These are phyloP conservation scores for Melipona beecheii DNA, from an alignment of 2,888 invertebrate genomes.

Conservation along the genomic window DNA sequence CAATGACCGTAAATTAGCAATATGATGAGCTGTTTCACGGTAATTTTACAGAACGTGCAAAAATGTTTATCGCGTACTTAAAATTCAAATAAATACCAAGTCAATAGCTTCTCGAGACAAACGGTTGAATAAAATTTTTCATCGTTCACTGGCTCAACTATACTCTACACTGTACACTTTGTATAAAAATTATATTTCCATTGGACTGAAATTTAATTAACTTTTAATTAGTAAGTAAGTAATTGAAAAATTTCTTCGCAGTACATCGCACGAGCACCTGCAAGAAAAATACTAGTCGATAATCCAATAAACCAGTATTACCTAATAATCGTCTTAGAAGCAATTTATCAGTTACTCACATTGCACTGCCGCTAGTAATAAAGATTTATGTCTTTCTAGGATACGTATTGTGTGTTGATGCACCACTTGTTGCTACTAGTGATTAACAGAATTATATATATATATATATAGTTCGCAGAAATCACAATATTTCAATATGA, in stretches of 20 bases:
- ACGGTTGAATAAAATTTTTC: too few relatives aligned
- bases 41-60: neutral
- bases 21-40: neutral
- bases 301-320: neutral
- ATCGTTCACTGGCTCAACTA: too few relatives aligned
- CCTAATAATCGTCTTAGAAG: neutral
- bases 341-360: neutral
- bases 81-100: too few relatives aligned
- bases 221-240: too few relatives aligned
- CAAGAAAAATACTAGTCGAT: neutral
- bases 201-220: too few relatives aligned
- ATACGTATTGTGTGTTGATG: neutral
- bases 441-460: neutral
- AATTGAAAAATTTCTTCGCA: neutral
- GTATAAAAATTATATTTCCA: too few relatives aligned
- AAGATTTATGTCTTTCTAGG: neutral
- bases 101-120: too few relatives aligned
- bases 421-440: neutral
- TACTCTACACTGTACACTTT: too few relatives aligned
- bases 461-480: too few relatives aligned
- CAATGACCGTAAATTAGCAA: neutral
- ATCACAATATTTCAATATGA: neutral
- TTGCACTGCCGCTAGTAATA: neutral
- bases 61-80: neutral
- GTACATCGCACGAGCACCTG: neutral